Conservation (phyloP, 2,113 vertebrate species). For the Argyrosomus japonicus region DNA sequence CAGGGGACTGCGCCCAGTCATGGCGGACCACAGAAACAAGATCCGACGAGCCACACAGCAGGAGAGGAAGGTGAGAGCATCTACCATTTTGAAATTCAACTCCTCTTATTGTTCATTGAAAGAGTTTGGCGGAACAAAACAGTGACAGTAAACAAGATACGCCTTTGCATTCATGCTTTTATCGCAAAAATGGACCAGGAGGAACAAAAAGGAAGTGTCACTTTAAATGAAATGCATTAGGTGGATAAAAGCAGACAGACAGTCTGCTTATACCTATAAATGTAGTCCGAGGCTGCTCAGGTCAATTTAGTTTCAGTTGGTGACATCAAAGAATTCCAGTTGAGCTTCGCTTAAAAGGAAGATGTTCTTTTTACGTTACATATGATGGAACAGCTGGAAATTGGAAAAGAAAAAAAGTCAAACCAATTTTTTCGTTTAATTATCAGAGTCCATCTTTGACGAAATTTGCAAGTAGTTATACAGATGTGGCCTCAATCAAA, state of each 20-base stretch:
- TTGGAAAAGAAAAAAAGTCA: constrained; percentile 79
- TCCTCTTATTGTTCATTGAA: constrained; percentile 80
- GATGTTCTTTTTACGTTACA: constrained; percentile 65
- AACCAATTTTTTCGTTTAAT: constrained; percentile 53
- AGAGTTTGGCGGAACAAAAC: constrained; percentile 78
- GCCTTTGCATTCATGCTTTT: constrained; percentile 66
- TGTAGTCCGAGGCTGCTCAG: constrained; percentile 81
- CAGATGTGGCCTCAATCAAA: constrained; percentile 83
- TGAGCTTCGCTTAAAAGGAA: constrained; percentile 75
- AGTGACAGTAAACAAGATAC: constrained; percentile 78
- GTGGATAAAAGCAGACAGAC: constrained; percentile 71
- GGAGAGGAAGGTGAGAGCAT: constrained; percentile 92
- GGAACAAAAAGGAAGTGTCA: constrained; percentile 65
- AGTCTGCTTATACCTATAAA: constrained; percentile 68
- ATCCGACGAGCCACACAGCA: constrained; percentile 80
- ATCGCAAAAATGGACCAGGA: constrained; percentile 70
- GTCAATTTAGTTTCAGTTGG: constrained; percentile 82
- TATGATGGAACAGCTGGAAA: constrained; percentile 60
- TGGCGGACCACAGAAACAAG: constrained; percentile 88
- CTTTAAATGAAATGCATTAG: constrained; percentile 68
- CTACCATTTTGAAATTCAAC: constrained; percentile 85
- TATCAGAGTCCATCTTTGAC: constrained; percentile 22
- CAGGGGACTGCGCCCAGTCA: constrained; percentile 88
- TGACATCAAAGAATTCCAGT: constrained; percentile 87
- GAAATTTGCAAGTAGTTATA: constrained; percentile 43